Evolutionary conservation across 2,797 vertebrate genomes (phyloP), one percentile per base, ranked within the genome.

Genomic region (Xenentodon cancila): DNA sequence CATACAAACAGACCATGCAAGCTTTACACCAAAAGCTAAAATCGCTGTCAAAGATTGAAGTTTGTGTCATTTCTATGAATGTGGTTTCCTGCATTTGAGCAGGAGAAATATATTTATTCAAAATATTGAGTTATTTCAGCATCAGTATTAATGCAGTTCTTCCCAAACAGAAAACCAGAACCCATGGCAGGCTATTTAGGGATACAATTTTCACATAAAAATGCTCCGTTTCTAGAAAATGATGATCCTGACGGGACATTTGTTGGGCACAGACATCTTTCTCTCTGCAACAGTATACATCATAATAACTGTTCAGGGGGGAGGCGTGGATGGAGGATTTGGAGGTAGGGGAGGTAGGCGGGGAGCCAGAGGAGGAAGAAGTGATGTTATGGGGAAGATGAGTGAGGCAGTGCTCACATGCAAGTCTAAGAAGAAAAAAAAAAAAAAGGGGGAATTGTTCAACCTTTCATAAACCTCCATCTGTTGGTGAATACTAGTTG

Each of bases 161-260:
- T 72, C 53, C 30, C 49, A 27, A 47, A 57, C 69, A 60, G 57
- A 22, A 55, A 59, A 66, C 48, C 12, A 11, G 19, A 64, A 67
- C 16, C 5, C 15, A 52, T 42, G 51, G 30, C 18, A 53, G 58
- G 37, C 16, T 27, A 46, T 58, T 62, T 60, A 49, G 52, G 46
- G 7, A 27, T 52, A 75, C 51, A 22, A 49, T 71, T 64, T 71
- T 53, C 34, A 70, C 57, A 53, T 75, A 73, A 62, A 49, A 64
- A 61, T 0, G 19, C 58, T 67, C 71, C 5, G 54, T 73, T 82
- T 69, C 53, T 15, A 16, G 57, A 53, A 57, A 32, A 73, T 72
- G 72, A 84, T 81, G 75, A 80, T 44, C 70, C 47, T 32, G 64
- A 73, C 70, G 67, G 69, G 61, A 77, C 53, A 63, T 34, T 71